phyloP scores from a whole-genome alignment of 2,797 vertebrate species.

The Karalla daura region DNA sequence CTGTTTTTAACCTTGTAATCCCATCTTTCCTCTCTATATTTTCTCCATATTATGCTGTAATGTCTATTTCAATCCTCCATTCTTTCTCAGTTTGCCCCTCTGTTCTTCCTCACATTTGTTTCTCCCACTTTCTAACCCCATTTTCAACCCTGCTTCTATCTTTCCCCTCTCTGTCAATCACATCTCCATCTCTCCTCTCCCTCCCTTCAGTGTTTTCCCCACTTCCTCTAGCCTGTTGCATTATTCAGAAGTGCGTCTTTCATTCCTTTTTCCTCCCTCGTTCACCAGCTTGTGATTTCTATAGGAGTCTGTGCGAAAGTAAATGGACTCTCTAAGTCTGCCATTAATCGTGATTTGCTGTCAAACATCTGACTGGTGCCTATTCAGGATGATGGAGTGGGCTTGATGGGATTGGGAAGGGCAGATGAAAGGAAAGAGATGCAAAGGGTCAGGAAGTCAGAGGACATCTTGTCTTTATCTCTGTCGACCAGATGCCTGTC shows the following conservation, averaged over 20 bases:
- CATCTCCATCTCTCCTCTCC: slow-evolving; percentile 16
- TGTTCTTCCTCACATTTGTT: slow-evolving; percentile 4
- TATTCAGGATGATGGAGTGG: slow-evolving; percentile 60
- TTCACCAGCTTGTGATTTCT: slow-evolving; percentile 43
- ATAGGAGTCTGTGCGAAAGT: slow-evolving; percentile 43
- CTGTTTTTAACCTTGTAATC: slow-evolving; percentile 46
- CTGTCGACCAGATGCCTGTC: slow-evolving; percentile 43
- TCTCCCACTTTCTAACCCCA: slow-evolving; percentile 23
- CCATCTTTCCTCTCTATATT: slow-evolving; percentile 5
- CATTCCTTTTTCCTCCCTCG: slow-evolving; percentile 25
- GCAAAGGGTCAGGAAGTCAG: slow-evolving; percentile 58
- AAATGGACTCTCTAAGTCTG: slow-evolving; percentile 39
- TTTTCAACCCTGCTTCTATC: slow-evolving; percentile 31
- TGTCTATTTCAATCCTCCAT: slow-evolving; percentile 31
- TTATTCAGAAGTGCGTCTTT: slow-evolving; percentile 66
- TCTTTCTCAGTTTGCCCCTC: slow-evolving; percentile 5
- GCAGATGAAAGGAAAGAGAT: slow-evolving; percentile 47
- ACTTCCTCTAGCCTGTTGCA: slow-evolving; percentile 55
- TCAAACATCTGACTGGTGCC: slow-evolving; percentile 67
- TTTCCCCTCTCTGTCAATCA: slow-evolving; percentile 59
- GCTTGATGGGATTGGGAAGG: slow-evolving; percentile 44
- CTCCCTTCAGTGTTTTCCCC: slow-evolving; percentile 29
- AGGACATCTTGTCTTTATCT: slow-evolving; percentile 63
- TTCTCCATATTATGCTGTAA: not conserved
- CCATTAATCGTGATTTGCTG: slow-evolving; percentile 69